A percentile compares a stretch with the other conserved stretches of the same genome.
Conservation (phyloP, 1,140 invertebrate genomes). For the Trichonephila inaurata region DNA sequence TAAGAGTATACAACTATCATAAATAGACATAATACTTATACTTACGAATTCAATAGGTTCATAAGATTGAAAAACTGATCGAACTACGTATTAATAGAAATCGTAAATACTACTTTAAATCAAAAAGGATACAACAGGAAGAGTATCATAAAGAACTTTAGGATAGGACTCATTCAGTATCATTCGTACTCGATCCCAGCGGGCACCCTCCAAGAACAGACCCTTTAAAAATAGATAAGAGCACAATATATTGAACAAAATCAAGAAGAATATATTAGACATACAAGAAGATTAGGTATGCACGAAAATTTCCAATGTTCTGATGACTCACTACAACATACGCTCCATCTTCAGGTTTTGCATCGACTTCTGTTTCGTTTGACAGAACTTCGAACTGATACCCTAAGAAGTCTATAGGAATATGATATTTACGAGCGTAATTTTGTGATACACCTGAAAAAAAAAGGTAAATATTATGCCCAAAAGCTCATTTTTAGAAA, state of each 20-base stretch:
- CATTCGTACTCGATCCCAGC: conserved; percentile 82
- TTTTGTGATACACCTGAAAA: conserved; percentile 80
- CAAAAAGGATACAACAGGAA: conserved; percentile 86
- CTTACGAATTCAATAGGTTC: too few species aligned
- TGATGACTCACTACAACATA: conserved; percentile 81
- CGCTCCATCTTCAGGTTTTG: conserved; percentile 81
- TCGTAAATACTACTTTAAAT: neutral
- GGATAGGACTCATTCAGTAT: conserved; percentile 89
- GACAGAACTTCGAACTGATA: conserved; percentile 81
- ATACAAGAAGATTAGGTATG: neutral
- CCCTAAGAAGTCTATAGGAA: conserved; percentile 81
- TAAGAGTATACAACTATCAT: too few species aligned
- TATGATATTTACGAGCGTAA: conserved; percentile 81
- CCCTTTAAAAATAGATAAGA: conserved; percentile 78
- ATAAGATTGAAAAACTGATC: too few species aligned
- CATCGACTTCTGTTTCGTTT: conserved; percentile 79
- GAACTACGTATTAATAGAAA: too few species aligned
- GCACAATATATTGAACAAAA: neutral
- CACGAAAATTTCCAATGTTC: neutral
- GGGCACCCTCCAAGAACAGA: conserved; percentile 82
- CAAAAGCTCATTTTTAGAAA: too few species aligned
- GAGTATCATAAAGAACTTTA: conserved; percentile 89
- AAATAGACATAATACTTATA: too few species aligned
- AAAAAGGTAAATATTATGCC: neutral
- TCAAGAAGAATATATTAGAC: neutral